phyloP scores from a whole-genome alignment of 2,888 invertebrate species.

The Drosophila yooni region DNA sequence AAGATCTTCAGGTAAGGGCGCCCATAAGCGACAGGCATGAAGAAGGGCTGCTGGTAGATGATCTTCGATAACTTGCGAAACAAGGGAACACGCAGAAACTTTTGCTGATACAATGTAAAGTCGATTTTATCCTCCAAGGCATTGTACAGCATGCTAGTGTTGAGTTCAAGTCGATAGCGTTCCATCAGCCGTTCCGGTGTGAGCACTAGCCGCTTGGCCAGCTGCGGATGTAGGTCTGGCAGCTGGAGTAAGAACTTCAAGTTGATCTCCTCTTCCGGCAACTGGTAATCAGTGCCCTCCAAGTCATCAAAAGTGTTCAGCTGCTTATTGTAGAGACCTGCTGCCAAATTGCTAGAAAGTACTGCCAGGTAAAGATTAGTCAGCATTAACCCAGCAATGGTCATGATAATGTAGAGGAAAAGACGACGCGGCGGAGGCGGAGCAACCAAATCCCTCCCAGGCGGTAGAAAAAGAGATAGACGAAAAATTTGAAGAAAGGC shows the following conservation, averaged over 20 bases:
- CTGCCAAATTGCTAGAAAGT: constrained; percentile 63
- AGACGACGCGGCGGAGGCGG: constrained; percentile 35
- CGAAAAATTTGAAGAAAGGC: constrained; percentile 52
- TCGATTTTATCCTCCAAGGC: constrained; percentile 62
- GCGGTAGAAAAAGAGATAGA: constrained; percentile 35
- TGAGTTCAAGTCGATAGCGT: constrained; percentile 45
- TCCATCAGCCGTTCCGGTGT: constrained; percentile 38
- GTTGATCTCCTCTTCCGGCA: constrained; percentile 51
- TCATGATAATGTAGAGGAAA: constrained; percentile 45
- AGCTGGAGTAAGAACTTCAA: constrained; percentile 28
- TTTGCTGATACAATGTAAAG: constrained; percentile 68
- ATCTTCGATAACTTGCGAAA: constrained; percentile 57
- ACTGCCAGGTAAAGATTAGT: constrained; percentile 65
- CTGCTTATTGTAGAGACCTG: constrained; percentile 63
- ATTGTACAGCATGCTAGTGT: constrained; percentile 52
- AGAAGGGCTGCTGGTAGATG: constrained; percentile 63
- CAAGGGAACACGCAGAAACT: constrained; percentile 57
- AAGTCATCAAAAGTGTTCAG: constrained; percentile 63
- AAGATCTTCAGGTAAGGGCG: constrained; percentile 65
- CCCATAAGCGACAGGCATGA: constrained; percentile 61
- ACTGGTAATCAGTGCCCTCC: constrained; percentile 37
- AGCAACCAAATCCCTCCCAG: constrained; percentile 21
- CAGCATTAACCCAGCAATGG: constrained; percentile 57
- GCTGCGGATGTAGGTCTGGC: constrained; percentile 53
- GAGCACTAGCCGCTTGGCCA: constrained; percentile 50